These are phyloP conservation scores for Phoebastria nigripes DNA, from an alignment of 2,797 vertebrate species.

Conservation along the genomic window DNA sequence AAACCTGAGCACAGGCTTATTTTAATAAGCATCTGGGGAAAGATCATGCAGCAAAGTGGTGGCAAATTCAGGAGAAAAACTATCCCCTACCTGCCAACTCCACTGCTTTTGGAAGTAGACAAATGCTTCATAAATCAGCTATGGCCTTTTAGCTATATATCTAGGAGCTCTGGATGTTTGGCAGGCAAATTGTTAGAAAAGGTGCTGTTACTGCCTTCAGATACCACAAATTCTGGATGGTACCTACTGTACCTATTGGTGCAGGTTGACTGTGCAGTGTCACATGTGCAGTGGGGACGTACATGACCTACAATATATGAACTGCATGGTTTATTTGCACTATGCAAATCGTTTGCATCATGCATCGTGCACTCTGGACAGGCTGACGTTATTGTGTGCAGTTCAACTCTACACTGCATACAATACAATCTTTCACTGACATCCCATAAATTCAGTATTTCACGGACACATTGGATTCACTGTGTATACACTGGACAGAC, in stretches of 20 bases:
- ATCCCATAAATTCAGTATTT: not conserved
- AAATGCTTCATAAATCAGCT: not conserved
- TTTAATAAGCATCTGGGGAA: not conserved
- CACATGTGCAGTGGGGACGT: not conserved
- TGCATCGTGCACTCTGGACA: fast-evolving
- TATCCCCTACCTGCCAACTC: not conserved
- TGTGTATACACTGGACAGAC: not conserved
- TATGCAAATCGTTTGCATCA: not conserved
- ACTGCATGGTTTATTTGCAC: not conserved
- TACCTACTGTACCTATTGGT: not conserved
- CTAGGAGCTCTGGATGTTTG: fast-evolving
- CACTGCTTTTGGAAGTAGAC: not conserved
- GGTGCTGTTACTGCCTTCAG: not conserved
- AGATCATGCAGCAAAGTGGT: not conserved
- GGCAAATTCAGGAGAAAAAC: not conserved
- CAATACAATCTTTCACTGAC: not conserved
- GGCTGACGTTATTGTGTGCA: not conserved
- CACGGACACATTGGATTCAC: not conserved
- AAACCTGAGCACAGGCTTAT: not conserved
- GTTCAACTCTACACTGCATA: not conserved
- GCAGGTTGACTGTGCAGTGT: not conserved
- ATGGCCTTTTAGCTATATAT: not conserved
- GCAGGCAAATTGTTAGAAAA: not conserved
- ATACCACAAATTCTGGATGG: not conserved
- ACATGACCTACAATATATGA: not conserved